Evolutionary conservation across 2,888 invertebrate genomes (phyloP).

Genomic region (Dermolepida albohirtum): DNA sequence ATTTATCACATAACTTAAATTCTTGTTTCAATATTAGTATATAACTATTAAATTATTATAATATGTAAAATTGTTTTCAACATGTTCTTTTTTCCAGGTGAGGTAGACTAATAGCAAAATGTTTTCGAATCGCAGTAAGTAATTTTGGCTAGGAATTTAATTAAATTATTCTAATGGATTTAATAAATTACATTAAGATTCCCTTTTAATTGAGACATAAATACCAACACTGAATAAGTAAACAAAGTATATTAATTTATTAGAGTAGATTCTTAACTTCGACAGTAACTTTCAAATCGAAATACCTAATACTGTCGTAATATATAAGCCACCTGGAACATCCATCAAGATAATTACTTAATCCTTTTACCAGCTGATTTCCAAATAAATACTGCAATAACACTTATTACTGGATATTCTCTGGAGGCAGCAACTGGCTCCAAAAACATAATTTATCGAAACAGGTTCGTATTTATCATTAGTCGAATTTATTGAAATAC

Average conservation of each 20-base stretch:
- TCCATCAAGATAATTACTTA: constrained; percentile 34
- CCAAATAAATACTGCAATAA: constrained; percentile 33
- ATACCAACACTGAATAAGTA: constrained; percentile 9
- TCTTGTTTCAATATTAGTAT: no score
- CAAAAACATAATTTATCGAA: constrained; percentile 16
- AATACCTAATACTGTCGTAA: constrained; percentile 24
- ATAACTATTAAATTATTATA: no score
- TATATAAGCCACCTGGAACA: constrained; percentile 16
- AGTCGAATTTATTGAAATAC: constrained; percentile 35
- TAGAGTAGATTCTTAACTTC: constrained; percentile 11
- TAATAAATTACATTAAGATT: constrained; percentile 14
- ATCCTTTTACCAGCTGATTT: constrained; percentile 20
- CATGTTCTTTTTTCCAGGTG: no score
- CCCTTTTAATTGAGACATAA: constrained; percentile 9
- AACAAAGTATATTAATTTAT: constrained; percentile 27
- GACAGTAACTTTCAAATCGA: constrained; percentile 21
- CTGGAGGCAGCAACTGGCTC: background rate
- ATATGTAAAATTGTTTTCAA: no score
- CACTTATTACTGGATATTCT: constrained; percentile 19
- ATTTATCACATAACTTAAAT: no score
- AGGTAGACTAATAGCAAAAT: no score
- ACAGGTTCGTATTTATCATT: constrained; percentile 26
- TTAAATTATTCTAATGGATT: constrained; percentile 10
- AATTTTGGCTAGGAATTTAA: background rate
- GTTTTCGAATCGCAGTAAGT: background rate